Percentiles rank a stretch among this genome's conserved stretches.
Evolutionary conservation across 1,140 invertebrate species (phyloP).

Genomic region (Drosophila murphyi): DNA sequence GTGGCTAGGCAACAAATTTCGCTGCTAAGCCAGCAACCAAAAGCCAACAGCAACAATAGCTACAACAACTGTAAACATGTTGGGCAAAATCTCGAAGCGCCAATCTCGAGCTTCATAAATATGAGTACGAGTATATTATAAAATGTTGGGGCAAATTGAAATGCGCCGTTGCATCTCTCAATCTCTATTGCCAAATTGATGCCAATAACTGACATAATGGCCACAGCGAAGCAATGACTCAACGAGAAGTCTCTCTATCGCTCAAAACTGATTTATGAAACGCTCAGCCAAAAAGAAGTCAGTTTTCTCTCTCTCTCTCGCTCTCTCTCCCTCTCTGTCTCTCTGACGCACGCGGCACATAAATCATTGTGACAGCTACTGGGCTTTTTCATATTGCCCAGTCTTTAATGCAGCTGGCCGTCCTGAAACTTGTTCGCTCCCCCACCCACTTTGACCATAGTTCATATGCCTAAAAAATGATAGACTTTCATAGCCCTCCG

Average conservation of each 20-base stretch:
- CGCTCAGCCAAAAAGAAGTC: neutral
- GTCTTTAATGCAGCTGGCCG: slow-evolving; percentile 31
- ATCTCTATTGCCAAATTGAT: slow-evolving; percentile 50
- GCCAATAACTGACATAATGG: slow-evolving; percentile 62
- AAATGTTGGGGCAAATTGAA: slow-evolving; percentile 52
- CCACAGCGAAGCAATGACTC: slow-evolving; percentile 37
- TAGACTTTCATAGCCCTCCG: neutral
- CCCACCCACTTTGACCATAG: neutral
- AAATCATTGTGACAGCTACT: slow-evolving; percentile 69
- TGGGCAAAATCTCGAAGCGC: slow-evolving; percentile 45
- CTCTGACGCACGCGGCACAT: slow-evolving; percentile 51
- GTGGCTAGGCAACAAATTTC: slow-evolving; percentile 49
- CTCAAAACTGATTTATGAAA: slow-evolving; percentile 45
- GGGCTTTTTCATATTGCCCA: slow-evolving; percentile 45
- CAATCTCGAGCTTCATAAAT: slow-evolving; percentile 31
- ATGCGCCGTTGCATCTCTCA: slow-evolving; percentile 62
- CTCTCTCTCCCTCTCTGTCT: neutral
- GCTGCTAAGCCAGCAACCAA: slow-evolving; percentile 16
- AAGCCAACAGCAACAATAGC: neutral
- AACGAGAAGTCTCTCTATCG: slow-evolving; percentile 17
- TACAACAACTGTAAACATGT: slow-evolving; percentile 62
- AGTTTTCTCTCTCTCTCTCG: neutral
- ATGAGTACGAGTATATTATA: slow-evolving; percentile 64
- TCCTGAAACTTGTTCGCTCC: slow-evolving; percentile 2
- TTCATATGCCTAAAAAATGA: neutral